A percentile compares a stretch with the other conserved stretches of the same genome.
Conservation (phyloP, 2,888 invertebrate genomes). For the Caradrina clavipalpis region DNA sequence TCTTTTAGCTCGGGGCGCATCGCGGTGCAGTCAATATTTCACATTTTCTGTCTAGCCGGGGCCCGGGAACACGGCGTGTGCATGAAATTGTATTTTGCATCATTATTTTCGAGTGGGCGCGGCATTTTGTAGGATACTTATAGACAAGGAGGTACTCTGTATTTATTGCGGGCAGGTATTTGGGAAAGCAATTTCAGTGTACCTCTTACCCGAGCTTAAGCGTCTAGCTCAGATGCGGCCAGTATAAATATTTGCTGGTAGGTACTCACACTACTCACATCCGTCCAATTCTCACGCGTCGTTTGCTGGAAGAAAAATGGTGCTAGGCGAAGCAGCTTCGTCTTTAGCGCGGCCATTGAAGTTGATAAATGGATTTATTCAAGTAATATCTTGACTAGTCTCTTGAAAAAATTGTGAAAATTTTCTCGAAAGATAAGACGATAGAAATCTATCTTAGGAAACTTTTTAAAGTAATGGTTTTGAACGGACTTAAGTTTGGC, state of each 20-base stretch:
- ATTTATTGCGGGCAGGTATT: constrained; percentile 66
- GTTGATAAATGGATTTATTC: constrained; percentile 46
- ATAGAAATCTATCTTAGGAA: constrained; percentile 18
- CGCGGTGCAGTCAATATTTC: constrained; percentile 75
- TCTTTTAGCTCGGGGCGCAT: constrained; percentile 55
- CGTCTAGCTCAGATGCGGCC: constrained; percentile 25
- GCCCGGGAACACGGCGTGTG: constrained; percentile 63
- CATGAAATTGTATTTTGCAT: constrained; percentile 81
- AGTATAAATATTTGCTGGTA: constrained; percentile 17
- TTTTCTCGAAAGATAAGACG: constrained; percentile 5
- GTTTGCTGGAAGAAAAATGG: constrained; percentile 33
- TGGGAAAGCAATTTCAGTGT: constrained; percentile 67
- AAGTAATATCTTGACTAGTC: constrained; percentile 12
- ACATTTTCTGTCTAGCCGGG: constrained; percentile 67
- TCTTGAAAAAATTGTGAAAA: constrained; percentile 10
- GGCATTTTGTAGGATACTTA: constrained; percentile 66
- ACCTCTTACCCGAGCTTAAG: constrained; percentile 37
- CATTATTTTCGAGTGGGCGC: constrained; percentile 84
- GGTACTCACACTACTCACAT: constrained; percentile 5
- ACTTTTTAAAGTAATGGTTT: constrained; percentile 7
- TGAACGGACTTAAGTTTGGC: constrained; percentile 4
- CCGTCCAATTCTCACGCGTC: constrained; percentile 15
- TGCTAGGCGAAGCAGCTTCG: constrained; percentile 5
- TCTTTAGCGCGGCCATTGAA: constrained; percentile 9
- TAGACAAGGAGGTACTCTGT: constrained; percentile 55